Evolutionary conservation across 1,140 invertebrate genomes (phyloP).

Genomic region (Apis dorsata): DNA sequence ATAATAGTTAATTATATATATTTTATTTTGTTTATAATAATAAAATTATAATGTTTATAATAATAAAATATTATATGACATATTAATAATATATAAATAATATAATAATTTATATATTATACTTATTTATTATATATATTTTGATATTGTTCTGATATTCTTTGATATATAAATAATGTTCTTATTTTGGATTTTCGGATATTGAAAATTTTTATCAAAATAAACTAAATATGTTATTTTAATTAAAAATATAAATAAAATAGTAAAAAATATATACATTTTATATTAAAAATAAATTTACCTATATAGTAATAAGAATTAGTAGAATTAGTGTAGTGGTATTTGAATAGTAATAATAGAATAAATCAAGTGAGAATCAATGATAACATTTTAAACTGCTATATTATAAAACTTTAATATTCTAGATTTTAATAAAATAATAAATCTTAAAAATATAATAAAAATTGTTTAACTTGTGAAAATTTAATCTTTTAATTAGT

Average conservation of each 20-base stretch:
- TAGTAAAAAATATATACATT: background rate
- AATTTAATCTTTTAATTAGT: background rate
- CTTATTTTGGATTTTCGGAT: background rate
- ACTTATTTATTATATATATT: background rate
- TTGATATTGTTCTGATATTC: background rate
- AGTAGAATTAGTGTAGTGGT: background rate
- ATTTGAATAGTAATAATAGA: background rate
- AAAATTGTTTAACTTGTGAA: background rate
- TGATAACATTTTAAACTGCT: background rate
- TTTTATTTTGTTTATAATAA: background rate
- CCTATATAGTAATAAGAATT: background rate
- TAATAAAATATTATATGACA: no score
- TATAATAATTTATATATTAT: no score
- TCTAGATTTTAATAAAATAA: background rate
- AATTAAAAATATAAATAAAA: background rate
- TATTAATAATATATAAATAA: no score
- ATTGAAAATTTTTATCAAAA: background rate
- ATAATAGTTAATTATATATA: background rate
- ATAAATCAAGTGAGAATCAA: background rate
- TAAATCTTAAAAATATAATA: background rate
- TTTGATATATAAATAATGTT: background rate
- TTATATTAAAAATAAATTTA: background rate
- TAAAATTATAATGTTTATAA: background rate
- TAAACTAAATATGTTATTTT: background rate
- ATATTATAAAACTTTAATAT: background rate